Base-by-base conservation (phyloP, 2,888 invertebrate genomes). In the Neoscelio sp. region DNA sequence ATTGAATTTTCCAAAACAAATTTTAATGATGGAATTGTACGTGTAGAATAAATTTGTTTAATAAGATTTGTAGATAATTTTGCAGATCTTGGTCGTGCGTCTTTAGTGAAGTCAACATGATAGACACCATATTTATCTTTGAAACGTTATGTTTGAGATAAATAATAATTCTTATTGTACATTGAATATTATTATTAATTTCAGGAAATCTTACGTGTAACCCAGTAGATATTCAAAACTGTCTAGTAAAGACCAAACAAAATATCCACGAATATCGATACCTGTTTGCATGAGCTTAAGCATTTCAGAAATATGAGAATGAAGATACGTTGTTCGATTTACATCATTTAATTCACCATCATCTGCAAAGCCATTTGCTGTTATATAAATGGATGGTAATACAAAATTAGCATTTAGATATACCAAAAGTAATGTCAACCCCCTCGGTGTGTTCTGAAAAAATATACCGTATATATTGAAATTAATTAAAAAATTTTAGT, bases 221-320 rank as follows among this genome's bases (percentile, higher is more conserved):
- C 96, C 96, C 40, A 92, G 91, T 71, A 92, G 91, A 96, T 96
- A 96, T 88, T 97, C 96, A 89, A 94, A 95, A 86, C 95, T 95
- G 85, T 97, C 96, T 90, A 96, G 92, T 10, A 97, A 89, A 80
- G 95, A 95, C 96, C 96, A 96, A 62, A 94, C 93, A 0, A 95
- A 93, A 85, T 96, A 97, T 0, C 94, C 95, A 5, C 82, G 81
- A 62, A 85, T 82, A 28, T 84, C 79, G 13, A 87, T 67, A 7
- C 85, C 86, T 17, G 80, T 65, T 65, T 79, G 78, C 81, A 84
- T 83, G 10, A 79, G 64, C 23, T 83, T 58, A 13, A 87, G 73
- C 28, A 87, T 67, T 73, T 83, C 80, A n/a, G 35, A 71, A 15
- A 86, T 62, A 46, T 87, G 87, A 71, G 84, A 88, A 88, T 79